Evolutionary conservation across 1,140 invertebrate species (phyloP).

Genomic region (Drosophila cardini): DNA sequence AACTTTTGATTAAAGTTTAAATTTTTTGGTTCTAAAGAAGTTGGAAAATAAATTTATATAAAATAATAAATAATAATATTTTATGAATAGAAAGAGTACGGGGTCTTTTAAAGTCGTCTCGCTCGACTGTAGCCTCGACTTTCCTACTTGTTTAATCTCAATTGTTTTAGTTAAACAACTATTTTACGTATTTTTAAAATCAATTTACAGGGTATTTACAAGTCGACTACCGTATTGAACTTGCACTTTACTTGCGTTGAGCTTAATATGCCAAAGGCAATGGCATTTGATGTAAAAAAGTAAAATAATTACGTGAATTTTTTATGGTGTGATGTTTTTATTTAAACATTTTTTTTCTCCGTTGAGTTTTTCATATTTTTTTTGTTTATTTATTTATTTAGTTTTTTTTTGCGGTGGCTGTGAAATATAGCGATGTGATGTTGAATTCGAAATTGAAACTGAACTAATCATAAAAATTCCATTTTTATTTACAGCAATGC

Average conservation of each 20-base stretch:
- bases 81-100: too few relatives aligned
- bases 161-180: too few relatives aligned
- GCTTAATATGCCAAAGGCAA: slow-evolving; percentile 53
- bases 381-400: not conserved
- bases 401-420: slow-evolving; percentile 21
- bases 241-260: not conserved
- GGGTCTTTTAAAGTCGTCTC: too few relatives aligned
- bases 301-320: slow-evolving; percentile 60
- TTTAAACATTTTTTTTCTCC: slow-evolving; percentile 8
- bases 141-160: too few relatives aligned
- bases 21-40: too few relatives aligned
- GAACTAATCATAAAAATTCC: slow-evolving; percentile 44
- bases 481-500: slow-evolving; percentile 65
- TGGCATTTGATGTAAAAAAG: slow-evolving; percentile 52
- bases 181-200: too few relatives aligned
- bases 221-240: not conserved
- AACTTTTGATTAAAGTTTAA: too few relatives aligned
- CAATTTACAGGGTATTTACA: slow-evolving; percentile 2
- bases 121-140: too few relatives aligned
- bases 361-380: not conserved
- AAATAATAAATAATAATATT: too few relatives aligned
- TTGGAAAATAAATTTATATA: too few relatives aligned
- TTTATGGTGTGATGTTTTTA: slow-evolving; percentile 36
- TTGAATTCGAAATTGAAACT: not conserved
- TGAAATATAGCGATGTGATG: slow-evolving; percentile 38